Conservation (phyloP, 2,113 vertebrate genomes). For the Equus przewalskii region DNA sequence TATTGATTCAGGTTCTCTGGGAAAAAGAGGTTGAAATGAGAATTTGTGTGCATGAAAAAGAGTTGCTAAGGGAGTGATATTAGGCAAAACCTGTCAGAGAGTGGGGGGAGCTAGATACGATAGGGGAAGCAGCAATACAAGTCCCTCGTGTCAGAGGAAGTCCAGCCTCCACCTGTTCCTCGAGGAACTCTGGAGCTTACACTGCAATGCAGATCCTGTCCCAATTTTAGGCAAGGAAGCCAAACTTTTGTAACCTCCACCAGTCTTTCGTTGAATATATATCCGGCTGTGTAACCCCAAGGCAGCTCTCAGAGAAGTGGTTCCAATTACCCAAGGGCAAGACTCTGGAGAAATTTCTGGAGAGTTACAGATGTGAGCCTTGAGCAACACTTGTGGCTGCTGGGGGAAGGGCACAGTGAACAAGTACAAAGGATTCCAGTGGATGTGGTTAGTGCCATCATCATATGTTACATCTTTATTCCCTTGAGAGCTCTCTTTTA, state of each 20-base stretch:
- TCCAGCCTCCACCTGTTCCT: not conserved
- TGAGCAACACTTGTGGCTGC: not conserved
- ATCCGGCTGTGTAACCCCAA: not conserved
- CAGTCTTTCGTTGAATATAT: not conserved
- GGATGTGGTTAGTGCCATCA: not conserved
- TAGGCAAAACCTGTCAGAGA: not conserved
- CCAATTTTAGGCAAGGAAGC: not conserved
- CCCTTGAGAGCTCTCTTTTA: not conserved
- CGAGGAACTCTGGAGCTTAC: not conserved
- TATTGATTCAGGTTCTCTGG: not conserved
- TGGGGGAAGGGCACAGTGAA: not conserved
- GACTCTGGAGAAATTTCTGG: not conserved
- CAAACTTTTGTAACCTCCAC: not conserved
- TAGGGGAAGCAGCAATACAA: not conserved
- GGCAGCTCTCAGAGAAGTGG: not conserved
- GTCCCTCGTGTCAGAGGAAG: not conserved
- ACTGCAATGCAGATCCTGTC: not conserved
- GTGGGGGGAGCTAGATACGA: not conserved
- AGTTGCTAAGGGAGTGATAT: not conserved
- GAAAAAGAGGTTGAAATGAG: not conserved
- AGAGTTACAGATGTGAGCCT: not conserved
- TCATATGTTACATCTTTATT: not conserved
- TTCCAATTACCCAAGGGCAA: not conserved
- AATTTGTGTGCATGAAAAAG: not conserved
- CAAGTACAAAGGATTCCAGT: not conserved